phyloP scores from a whole-genome alignment of 2,888 invertebrate genomes.

The Chrysopilus asiliformis region DNA sequence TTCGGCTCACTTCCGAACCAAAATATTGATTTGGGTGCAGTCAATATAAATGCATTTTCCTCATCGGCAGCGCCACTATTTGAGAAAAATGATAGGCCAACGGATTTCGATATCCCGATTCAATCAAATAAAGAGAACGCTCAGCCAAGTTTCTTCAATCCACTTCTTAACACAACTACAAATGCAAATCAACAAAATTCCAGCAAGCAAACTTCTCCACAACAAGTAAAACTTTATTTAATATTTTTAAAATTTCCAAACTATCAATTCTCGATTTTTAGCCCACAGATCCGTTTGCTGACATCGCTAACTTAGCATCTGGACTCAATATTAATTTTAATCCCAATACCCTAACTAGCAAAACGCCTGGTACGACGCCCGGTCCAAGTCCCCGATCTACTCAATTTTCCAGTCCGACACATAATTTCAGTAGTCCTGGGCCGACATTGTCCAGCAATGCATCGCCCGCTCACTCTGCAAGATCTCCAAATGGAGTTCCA shows the following conservation, averaged over 20 bases:
- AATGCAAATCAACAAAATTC: too few species aligned
- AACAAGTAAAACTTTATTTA: too few species aligned
- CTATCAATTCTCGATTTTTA: slow-evolving; percentile 11
- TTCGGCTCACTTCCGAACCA: slow-evolving; percentile 40
- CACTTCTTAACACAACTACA: too few species aligned
- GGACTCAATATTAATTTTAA: slow-evolving; percentile 33
- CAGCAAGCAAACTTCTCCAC: slow-evolving; percentile 14
- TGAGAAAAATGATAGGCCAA: too few species aligned
- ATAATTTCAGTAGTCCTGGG: slow-evolving; percentile 22
- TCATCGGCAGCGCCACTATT: not conserved
- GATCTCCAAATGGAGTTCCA: slow-evolving; percentile 6
- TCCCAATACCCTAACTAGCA: slow-evolving; percentile 26
- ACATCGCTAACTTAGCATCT: slow-evolving; percentile 43
- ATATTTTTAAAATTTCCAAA: not conserved
- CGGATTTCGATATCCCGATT: too few species aligned
- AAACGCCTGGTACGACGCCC: slow-evolving; percentile 28
- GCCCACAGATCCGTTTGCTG: slow-evolving; percentile 57
- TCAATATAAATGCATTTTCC: slow-evolving; percentile 21
- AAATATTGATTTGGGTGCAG: slow-evolving; percentile 8
- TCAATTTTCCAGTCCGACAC: slow-evolving; percentile 34
- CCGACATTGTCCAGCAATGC: slow-evolving; percentile 17
- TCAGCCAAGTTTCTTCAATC: too few species aligned
- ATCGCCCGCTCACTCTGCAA: slow-evolving; percentile 6
- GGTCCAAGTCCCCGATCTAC: slow-evolving; percentile 30
- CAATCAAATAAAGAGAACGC: too few species aligned